A percentile compares a stretch with the other conserved stretches of the same genome.
phyloP scores from a whole-genome alignment of 2,797 vertebrate genomes.

The Cossypha polioptera region DNA sequence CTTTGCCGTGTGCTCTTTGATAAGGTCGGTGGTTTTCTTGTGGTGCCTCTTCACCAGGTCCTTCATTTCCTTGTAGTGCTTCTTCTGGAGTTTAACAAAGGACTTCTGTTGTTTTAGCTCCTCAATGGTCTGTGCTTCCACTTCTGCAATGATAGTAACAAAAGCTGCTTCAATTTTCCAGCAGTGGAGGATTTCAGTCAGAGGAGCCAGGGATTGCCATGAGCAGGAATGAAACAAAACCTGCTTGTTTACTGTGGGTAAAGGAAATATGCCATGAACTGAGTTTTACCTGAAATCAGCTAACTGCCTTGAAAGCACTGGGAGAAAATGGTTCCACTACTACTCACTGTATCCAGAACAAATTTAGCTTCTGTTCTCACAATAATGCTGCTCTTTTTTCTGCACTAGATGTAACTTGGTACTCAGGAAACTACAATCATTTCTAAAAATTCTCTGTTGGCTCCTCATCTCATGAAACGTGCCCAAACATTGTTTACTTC shows the following conservation, averaged over 20 bases:
- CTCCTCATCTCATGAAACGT: neutral
- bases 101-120: slow-evolving; percentile 95
- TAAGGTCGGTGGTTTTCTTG: slow-evolving; percentile 93
- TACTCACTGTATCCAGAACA: neutral
- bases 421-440: neutral
- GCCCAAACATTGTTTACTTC: neutral
- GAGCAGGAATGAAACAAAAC: neutral
- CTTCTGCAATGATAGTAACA: slow-evolving; percentile 75
- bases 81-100: slow-evolving; percentile 93
- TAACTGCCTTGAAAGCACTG: neutral
- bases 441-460: neutral
- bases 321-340: neutral
- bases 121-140: slow-evolving; percentile 91
- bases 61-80: slow-evolving; percentile 99
- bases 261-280: neutral
- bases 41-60: slow-evolving; percentile 94
- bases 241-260: neutral
- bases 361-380: neutral
- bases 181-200: neutral
- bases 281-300: neutral
- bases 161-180: neutral
- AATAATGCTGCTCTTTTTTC: neutral
- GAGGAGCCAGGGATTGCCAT: neutral
- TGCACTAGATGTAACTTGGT: neutral
- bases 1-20: slow-evolving; percentile 92